Evolutionary conservation across 2,888 invertebrate species (phyloP).

Genomic region (Limnephilus rhombicus): DNA sequence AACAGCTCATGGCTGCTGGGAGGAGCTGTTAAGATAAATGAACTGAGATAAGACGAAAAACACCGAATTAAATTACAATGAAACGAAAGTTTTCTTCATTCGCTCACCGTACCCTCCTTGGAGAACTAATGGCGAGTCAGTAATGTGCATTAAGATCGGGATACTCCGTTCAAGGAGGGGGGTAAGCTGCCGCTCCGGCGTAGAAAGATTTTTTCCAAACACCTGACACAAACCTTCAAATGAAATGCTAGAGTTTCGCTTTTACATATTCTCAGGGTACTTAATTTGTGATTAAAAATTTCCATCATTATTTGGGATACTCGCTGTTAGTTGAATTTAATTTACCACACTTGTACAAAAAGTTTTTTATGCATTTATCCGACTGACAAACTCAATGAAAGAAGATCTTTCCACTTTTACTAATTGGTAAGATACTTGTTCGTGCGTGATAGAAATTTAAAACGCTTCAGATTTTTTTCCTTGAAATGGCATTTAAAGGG

Average conservation of each 20-base stretch:
- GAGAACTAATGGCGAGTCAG: constrained; percentile 49
- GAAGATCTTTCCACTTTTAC: not conserved
- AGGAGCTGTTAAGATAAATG: constrained; percentile 64
- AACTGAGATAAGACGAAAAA: constrained; percentile 65
- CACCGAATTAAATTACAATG: constrained; percentile 66
- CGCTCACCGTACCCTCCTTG: constrained; percentile 19
- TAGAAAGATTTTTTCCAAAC: constrained; percentile 4
- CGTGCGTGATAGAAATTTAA: not conserved
- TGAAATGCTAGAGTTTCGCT: not conserved
- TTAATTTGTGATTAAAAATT: not conserved
- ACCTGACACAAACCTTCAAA: not conserved
- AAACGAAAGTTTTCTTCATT: constrained; percentile 63
- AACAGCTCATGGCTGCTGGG: constrained; percentile 55
- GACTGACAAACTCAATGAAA: not conserved
- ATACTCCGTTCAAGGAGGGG: not conserved
- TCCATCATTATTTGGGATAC: not conserved
- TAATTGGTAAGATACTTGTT: not conserved
- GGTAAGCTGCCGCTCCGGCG: not conserved
- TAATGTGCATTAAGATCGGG: constrained; percentile 41
- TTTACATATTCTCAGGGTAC: not conserved
- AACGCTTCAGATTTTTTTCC: not conserved
- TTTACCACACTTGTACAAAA: not conserved
- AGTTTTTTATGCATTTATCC: not conserved
- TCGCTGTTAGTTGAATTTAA: not conserved
- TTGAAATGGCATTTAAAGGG: not conserved